Conservation (phyloP, 2,888 invertebrate genomes). For the Hypena proboscidalis region DNA sequence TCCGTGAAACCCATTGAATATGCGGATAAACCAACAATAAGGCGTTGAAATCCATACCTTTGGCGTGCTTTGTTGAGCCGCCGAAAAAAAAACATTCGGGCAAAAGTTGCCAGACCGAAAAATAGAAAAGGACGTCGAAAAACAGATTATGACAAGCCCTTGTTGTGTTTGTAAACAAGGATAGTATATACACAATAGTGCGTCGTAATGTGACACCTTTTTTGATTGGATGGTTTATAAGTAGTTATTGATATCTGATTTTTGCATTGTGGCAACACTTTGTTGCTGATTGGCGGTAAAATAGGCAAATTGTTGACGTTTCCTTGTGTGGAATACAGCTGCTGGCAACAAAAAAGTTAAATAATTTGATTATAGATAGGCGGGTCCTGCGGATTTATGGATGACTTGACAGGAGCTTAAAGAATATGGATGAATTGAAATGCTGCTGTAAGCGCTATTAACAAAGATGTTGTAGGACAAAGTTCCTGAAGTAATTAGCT, state of each 20-base stretch:
- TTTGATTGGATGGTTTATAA: constrained; percentile 72
- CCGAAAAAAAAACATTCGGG: constrained; percentile 63
- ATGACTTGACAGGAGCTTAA: constrained; percentile 44
- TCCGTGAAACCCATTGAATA: constrained; percentile 71
- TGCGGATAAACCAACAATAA: constrained; percentile 76
- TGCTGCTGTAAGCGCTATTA: not conserved
- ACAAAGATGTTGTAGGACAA: too few relatives aligned
- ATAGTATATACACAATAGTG: constrained; percentile 64
- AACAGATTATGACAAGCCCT: constrained; percentile 84
- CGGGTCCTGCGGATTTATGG: constrained; percentile 52
- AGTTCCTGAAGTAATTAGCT: too few relatives aligned
- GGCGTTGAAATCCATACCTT: constrained; percentile 83
- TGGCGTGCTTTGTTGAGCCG: constrained; percentile 49
- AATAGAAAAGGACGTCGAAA: constrained; percentile 76
- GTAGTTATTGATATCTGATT: constrained; percentile 74
- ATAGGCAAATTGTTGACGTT: constrained; percentile 81
- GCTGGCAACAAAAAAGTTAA: constrained; percentile 51
- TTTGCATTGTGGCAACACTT: constrained; percentile 65
- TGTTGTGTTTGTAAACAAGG: constrained; percentile 84
- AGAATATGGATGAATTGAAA: constrained; percentile 8
- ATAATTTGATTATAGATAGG: constrained; percentile 52
- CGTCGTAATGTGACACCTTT: constrained; percentile 81
- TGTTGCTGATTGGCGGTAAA: constrained; percentile 64
- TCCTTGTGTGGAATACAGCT: constrained; percentile 63
- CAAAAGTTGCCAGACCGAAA: constrained; percentile 77